These are phyloP conservation scores for Mimachlamys varia DNA, from an alignment of 2,888 invertebrate genomes.

Conservation along the genomic window DNA sequence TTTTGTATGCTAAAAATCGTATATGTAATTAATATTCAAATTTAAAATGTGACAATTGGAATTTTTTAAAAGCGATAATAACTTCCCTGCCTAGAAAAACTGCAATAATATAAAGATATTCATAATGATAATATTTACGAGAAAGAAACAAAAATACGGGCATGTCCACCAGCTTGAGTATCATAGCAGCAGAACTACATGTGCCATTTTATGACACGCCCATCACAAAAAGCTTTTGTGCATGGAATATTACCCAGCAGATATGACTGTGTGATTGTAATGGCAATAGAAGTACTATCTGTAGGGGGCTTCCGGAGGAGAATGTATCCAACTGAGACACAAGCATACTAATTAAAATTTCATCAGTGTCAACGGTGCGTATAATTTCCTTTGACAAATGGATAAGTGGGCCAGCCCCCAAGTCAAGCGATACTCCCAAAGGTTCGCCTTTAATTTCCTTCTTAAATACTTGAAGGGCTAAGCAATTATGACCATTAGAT, in stretches of 20 bases:
- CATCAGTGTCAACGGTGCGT: conserved; percentile 63
- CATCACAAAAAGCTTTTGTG: background rate
- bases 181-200: background rate
- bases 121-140: background rate
- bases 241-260: background rate
- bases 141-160: background rate
- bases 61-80: too few relatives aligned
- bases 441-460: conserved; percentile 56
- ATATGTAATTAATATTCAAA: too few relatives aligned
- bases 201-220: background rate
- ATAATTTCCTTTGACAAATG: conserved; percentile 65
- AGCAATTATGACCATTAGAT: conserved; percentile 68
- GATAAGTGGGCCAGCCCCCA: conserved; percentile 46
- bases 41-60: too few relatives aligned
- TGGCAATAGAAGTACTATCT: background rate
- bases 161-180: background rate
- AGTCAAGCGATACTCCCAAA: conserved; percentile 61
- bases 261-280: background rate
- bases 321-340: conserved; percentile 32
- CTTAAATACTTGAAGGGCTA: conserved; percentile 56
- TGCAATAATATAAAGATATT: too few relatives aligned
- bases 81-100: too few relatives aligned
- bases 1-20: too few relatives aligned
- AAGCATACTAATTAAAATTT: conserved; percentile 69
- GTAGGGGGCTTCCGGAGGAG: background rate